phyloP scores from a whole-genome alignment of 2,797 vertebrate genomes.

The Numenius phaeopus region DNA sequence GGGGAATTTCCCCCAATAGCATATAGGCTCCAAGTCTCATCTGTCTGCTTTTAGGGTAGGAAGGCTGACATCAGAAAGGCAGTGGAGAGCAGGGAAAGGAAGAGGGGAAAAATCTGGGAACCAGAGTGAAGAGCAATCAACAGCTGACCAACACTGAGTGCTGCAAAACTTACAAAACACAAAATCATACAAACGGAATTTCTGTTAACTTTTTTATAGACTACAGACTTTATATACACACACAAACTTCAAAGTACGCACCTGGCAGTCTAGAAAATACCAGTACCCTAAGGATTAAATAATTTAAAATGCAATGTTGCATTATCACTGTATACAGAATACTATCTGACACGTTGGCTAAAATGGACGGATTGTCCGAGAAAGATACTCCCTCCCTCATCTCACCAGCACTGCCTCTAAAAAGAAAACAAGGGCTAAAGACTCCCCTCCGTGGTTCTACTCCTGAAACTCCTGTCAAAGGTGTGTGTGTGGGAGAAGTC shows the following conservation, averaged over 20 bases:
- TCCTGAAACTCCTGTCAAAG: background rate
- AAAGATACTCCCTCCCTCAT: slow-evolving; percentile 27
- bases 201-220: slow-evolving; percentile 31
- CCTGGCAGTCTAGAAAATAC: slow-evolving; percentile 47
- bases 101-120: background rate
- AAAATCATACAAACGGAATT: slow-evolving; percentile 12
- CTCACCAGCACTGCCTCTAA: background rate
- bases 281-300: slow-evolving; percentile 54
- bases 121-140: slow-evolving; percentile 39
- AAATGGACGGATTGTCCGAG: background rate
- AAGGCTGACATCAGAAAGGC: slow-evolving; percentile 48
- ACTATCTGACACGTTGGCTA: background rate
- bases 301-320: slow-evolving; percentile 51
- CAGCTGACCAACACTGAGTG: slow-evolving; percentile 4
- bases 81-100: background rate
- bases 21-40: background rate
- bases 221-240: slow-evolving; percentile 53
- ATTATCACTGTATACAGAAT: slow-evolving; percentile 9
- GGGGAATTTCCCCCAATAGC: background rate
- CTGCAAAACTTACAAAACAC: slow-evolving; percentile 58
- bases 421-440: background rate
- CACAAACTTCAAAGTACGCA: slow-evolving; percentile 28
- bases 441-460: background rate
- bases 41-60: slow-evolving; percentile 15
- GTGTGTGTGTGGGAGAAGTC: background rate